These are phyloP conservation scores for Cavia porcellus DNA, from an alignment of 2,113 vertebrate species.

Conservation along the genomic window DNA sequence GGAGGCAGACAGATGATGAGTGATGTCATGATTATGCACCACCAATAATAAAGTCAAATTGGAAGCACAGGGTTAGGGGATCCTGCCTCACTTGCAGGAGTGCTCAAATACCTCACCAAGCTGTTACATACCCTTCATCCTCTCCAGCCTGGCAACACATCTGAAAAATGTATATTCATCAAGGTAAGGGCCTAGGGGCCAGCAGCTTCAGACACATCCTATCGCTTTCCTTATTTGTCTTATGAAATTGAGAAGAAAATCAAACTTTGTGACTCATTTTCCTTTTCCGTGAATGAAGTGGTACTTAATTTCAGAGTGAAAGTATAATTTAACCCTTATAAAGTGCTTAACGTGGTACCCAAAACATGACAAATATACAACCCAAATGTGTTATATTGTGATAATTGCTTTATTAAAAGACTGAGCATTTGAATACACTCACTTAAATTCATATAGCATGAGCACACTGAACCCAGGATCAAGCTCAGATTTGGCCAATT, in stretches of 20 bases:
- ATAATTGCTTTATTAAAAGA: background rate
- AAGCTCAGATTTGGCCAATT: background rate
- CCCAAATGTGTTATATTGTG: background rate
- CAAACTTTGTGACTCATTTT: background rate
- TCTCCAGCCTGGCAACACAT: background rate
- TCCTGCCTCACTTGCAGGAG: background rate
- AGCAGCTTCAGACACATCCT: fast-evolving
- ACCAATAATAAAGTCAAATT: background rate
- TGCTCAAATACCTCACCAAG: background rate
- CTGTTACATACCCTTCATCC: background rate
- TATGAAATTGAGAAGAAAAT: background rate
- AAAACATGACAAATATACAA: background rate
- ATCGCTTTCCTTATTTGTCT: too few relatives aligned
- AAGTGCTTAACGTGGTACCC: background rate
- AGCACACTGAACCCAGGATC: background rate
- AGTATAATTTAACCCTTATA: too few relatives aligned
- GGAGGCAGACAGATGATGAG: background rate
- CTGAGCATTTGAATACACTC: background rate
- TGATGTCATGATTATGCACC: background rate
- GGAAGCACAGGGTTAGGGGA: background rate
- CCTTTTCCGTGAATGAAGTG: background rate
- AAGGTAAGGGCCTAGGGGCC: background rate
- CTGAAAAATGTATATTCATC: background rate
- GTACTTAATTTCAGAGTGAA: background rate
- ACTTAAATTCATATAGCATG: background rate